phyloP scores from a whole-genome alignment of 1,140 invertebrate species.

The Chironomus tepperi region DNA sequence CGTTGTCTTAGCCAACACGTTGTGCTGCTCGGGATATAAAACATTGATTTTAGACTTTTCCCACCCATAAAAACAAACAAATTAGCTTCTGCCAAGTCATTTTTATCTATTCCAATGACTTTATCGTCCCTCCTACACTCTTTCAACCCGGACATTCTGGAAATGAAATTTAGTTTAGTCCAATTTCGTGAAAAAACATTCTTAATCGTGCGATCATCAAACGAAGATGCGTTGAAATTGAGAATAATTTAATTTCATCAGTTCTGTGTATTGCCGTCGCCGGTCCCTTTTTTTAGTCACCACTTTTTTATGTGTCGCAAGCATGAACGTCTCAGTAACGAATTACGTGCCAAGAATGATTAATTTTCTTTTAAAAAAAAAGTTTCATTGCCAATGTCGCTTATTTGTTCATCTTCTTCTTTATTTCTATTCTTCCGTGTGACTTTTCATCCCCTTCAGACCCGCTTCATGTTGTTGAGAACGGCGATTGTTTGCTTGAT shows the following conservation, averaged over 20 bases:
- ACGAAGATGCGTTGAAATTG: not conserved
- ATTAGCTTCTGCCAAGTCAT: not conserved
- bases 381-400: not conserved
- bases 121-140: not conserved
- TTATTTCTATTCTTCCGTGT: not conserved
- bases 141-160: not conserved
- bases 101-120: not conserved
- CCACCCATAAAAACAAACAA: not conserved
- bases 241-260: slow-evolving; percentile 10
- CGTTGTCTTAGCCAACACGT: too few relatives aligned
- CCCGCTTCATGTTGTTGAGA: not conserved
- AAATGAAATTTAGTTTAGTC: not conserved
- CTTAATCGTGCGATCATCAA: not conserved
- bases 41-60: not conserved
- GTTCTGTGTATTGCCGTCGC: not conserved
- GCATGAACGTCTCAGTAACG: not conserved
- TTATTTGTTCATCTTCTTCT: not conserved
- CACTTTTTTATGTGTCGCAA: not conserved
- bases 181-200: not conserved
- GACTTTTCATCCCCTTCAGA: not conserved
- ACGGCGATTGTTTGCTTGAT: not conserved
- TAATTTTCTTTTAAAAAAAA: not conserved
- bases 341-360: not conserved
- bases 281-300: not conserved
- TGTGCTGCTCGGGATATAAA: too few relatives aligned